Conservation (phyloP, 2,113 vertebrate genomes). For the Eublepharis macularius region DNA sequence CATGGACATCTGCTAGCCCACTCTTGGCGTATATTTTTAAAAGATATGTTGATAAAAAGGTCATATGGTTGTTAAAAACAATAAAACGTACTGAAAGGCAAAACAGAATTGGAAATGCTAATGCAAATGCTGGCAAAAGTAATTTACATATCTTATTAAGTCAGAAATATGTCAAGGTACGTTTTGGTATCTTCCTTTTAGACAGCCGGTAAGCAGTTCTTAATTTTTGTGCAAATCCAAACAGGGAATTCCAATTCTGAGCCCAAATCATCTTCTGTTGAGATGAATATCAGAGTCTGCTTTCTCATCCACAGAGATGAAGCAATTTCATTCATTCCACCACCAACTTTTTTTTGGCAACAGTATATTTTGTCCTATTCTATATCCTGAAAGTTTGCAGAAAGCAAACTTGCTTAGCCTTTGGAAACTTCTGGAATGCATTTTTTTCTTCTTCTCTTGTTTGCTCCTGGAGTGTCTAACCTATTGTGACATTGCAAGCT, state of each 20-base stretch:
- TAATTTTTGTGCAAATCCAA: conserved; percentile 44
- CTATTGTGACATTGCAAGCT: conserved; percentile 52
- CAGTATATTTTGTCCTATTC: conserved; percentile 22
- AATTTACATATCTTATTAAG: conserved; percentile 30
- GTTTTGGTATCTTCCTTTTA: conserved; percentile 22
- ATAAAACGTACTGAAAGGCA: conserved; percentile 59
- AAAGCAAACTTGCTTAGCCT: conserved; percentile 44
- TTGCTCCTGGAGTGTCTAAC: conserved; percentile 64
- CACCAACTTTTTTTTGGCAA: conserved; percentile 30
- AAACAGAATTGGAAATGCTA: conserved; percentile 17
- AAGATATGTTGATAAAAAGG: conserved; percentile 42
- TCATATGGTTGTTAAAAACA: conserved; percentile 21
- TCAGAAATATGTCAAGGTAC: conserved; percentile 1
- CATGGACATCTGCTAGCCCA: background rate
- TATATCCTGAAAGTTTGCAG: conserved; percentile 41
- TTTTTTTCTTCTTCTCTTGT: conserved; percentile 44
- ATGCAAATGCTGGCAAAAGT: conserved; percentile 39
- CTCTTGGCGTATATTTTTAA: background rate
- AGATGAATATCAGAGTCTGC: conserved; percentile 25
- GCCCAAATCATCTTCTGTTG: conserved; percentile 34
- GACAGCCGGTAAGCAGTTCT: conserved; percentile 35
- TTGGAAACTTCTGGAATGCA: conserved; percentile 47
- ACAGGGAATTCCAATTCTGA: conserved; percentile 33
- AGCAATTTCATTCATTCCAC: conserved; percentile 47
- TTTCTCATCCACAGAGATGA: conserved; percentile 21